Base-by-base conservation (phyloP, 2,797 vertebrate species). In the Pseudomugil gertrudae region DNA sequence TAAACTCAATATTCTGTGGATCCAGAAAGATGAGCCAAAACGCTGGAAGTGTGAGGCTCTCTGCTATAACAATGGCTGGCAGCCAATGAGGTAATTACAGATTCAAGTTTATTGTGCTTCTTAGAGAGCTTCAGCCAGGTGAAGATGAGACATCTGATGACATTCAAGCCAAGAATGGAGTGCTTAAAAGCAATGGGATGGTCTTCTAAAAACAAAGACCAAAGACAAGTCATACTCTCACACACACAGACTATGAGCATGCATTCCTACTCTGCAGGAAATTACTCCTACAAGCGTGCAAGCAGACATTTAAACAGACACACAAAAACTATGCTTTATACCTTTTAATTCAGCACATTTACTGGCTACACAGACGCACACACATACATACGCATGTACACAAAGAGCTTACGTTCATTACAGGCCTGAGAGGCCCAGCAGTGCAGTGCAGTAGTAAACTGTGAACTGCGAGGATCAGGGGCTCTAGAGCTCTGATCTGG, bases 401-500 rank as follows among this genome's bases (percentile, higher is more conserved):
- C 68, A 66, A 82, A 90, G 84, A 92, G 94, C 97, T 98, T 98
- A 98, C 97, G 95, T 96, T 95, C 93, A 95, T 94, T 93, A 95
- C 89, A 89, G 95, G 94, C 83, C 95, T 95, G 91, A 96, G 96
- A 91, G 95, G 96, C 94, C 93, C 96, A 92, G 95, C 95, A 95
- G 95, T 95, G 95, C 96, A 96, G 94, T 95, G 97, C 94, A 96
- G 95, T 93, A 99, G 95, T 93, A 98, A 95, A 96, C 95, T 96
- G 96, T 98, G 96, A 95, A 97, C 94, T 94, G 95, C 95, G 93
- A 96, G 94, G 95, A 98, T 97, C 95, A 98, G 95, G 89, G 97
- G 96, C 94, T 97, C 95, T 95, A 98, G 94, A 95, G 96, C 95
- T 95, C 96, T 96, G 94, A 98, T 99, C 96, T 98, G 88, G 59